A percentile compares a stretch with the other conserved stretches of the same genome.
These are phyloP conservation scores for Antheraea assamensis DNA, from an alignment of 2,888 invertebrate genomes.

Conservation along the genomic window DNA sequence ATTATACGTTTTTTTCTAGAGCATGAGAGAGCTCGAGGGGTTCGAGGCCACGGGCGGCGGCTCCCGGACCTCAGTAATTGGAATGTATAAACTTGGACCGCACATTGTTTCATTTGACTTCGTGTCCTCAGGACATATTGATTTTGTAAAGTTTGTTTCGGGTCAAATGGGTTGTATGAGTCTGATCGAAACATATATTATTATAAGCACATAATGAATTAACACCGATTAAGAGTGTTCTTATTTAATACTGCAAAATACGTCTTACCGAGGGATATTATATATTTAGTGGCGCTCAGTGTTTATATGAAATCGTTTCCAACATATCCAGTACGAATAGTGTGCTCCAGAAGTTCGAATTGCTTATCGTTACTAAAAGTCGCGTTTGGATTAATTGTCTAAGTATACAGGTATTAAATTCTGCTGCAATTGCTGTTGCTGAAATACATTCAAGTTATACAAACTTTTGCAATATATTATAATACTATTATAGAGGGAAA, in stretches of 20 bases:
- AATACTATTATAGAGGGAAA: too few relatives aligned
- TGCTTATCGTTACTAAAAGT: too few relatives aligned
- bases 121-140: slow-evolving; percentile 7
- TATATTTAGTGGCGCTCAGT: too few relatives aligned
- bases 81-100: slow-evolving; percentile 4
- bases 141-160: slow-evolving; percentile 3
- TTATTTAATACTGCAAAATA: background rate
- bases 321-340: too few relatives aligned
- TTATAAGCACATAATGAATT: background rate
- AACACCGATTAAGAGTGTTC: background rate
- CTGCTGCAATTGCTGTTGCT: too few relatives aligned
- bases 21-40: background rate
- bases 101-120: slow-evolving; percentile 7
- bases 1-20: background rate
- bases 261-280: background rate
- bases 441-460: too few relatives aligned
- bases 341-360: too few relatives aligned
- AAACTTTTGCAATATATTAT: too few relatives aligned
- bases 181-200: background rate
- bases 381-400: too few relatives aligned
- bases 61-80: slow-evolving; percentile 3
- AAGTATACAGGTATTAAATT: too few relatives aligned
- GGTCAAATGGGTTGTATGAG: background rate
- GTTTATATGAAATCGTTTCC: too few relatives aligned
- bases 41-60: background rate